Evolutionary conservation across 2,797 vertebrate species (phyloP).

Genomic region (Amniataba percoides): DNA sequence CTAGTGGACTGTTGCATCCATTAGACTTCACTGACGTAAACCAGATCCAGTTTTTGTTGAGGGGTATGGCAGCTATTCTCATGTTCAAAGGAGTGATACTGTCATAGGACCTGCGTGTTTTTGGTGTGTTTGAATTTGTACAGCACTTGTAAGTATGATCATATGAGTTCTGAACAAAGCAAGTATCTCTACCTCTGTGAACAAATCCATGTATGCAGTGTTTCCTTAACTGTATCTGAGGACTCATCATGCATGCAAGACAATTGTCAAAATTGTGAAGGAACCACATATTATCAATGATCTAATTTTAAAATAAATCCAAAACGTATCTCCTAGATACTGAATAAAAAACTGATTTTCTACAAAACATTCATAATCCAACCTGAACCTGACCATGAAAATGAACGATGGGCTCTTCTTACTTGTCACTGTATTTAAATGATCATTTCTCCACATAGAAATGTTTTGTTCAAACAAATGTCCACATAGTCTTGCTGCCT

Average conservation of each 20-base stretch:
- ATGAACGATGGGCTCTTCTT: too few relatives aligned
- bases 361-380: not conserved
- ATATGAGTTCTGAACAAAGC: not conserved
- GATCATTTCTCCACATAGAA: not conserved
- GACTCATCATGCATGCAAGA: too few relatives aligned
- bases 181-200: not conserved
- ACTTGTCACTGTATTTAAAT: not conserved
- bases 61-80: not conserved
- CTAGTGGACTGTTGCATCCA: conserved; percentile 57
- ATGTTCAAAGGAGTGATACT: not conserved
- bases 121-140: not conserved
- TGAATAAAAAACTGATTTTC: too few relatives aligned
- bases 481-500: accelerated
- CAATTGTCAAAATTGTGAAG: not conserved
- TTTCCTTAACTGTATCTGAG: not conserved
- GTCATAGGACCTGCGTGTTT: not conserved
- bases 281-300: not conserved
- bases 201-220: not conserved
- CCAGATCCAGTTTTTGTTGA: not conserved
- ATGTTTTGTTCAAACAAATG: not conserved
- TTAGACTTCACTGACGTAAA: not conserved
- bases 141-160: not conserved
- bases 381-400: too few relatives aligned
- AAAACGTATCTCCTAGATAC: not conserved
- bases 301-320: not conserved